Evolutionary conservation across 2,113 vertebrate species (phyloP), one percentile per base, ranked within the genome.

Genomic region (Dasyprocta punctata): DNA sequence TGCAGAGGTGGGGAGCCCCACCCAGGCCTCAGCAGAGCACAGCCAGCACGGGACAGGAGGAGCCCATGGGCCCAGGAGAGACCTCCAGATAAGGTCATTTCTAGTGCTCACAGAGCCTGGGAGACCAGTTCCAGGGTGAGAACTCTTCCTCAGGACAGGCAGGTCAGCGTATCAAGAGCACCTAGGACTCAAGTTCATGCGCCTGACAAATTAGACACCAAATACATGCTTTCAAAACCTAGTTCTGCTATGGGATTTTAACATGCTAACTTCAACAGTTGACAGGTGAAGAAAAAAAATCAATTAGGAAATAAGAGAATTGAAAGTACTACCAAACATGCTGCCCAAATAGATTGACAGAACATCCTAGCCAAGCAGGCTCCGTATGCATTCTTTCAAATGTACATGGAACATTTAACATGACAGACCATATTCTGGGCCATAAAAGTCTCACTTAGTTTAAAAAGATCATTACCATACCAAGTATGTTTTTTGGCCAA

Each of bases 31-130:
- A 73, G 33, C 20, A 77, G 6, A 86, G 19, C 1, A 61, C 3
- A 1, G 11, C 13, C 9, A 1, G 9, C 41, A 4, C 10, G 2
- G 9, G 26, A 4, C 3, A 22, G 0, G 22, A 44, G 60, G 60
- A 16, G 38, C 9, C 49, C 20, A 2, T 12, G 10, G 22, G 2
- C 19, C 28, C 0, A 16, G 24, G 75, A 49, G 28, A 54, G 69
- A 4, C 10, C n/a, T 86, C 13, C 4, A 60, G 20, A 5, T 20
- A 28, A 30, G n/a, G 3, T 22, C 2, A 24, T 7, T 86, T 41
- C 28, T 60, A 10, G n/a, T 0, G 0, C 36, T 75, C 30, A 30
- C 36, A 14, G 12, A 36, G 16, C 33, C 44, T 49, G 20, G 13
- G 28, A 61, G 52, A 75, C 7, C 41, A 47, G 47, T 26, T n/a